phyloP scores from a whole-genome alignment of 2,888 invertebrate genomes.

The Dilophus febrilis region DNA sequence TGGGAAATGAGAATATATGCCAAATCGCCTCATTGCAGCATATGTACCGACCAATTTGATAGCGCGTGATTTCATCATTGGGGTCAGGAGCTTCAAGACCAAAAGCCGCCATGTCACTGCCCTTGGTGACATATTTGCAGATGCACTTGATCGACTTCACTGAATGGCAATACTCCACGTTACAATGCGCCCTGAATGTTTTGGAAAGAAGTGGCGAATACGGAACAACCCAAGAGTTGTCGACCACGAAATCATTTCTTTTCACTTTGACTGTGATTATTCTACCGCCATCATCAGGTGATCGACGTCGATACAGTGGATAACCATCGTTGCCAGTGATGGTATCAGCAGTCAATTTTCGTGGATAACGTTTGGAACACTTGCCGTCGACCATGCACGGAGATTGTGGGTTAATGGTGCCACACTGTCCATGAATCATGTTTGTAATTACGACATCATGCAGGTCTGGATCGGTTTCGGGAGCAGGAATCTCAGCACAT shows the following conservation, averaged over 20 bases:
- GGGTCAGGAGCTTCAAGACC: too few relatives aligned
- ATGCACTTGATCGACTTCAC: too few relatives aligned
- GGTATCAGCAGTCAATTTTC: constrained; percentile 14
- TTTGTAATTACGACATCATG: constrained; percentile 15
- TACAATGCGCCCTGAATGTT: constrained; percentile 18
- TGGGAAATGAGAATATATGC: constrained; percentile 12
- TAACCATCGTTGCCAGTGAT: constrained; percentile 19
- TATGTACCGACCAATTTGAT: constrained; percentile 15
- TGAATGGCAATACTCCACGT: too few relatives aligned
- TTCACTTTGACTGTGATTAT: constrained; percentile 12
- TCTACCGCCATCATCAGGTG: constrained; percentile 14
- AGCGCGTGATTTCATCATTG: constrained; percentile 8
- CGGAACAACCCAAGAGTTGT: constrained; percentile 23
- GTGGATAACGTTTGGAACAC: constrained; percentile 19
- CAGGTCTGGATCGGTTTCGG: constrained; percentile 14
- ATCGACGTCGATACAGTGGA: constrained; percentile 17
- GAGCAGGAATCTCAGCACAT: constrained; percentile 16
- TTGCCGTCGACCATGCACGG: constrained; percentile 24
- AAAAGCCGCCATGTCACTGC: too few relatives aligned
- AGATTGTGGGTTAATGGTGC: constrained; percentile 16
- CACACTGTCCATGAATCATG: constrained; percentile 24
- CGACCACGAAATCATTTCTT: constrained; percentile 10
- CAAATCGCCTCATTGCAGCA: constrained; percentile 14
- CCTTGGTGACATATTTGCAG: too few relatives aligned
- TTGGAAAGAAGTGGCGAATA: constrained; percentile 19